phyloP scores from a whole-genome alignment of 2,113 vertebrate genomes.

The Bujurquina vittata region DNA sequence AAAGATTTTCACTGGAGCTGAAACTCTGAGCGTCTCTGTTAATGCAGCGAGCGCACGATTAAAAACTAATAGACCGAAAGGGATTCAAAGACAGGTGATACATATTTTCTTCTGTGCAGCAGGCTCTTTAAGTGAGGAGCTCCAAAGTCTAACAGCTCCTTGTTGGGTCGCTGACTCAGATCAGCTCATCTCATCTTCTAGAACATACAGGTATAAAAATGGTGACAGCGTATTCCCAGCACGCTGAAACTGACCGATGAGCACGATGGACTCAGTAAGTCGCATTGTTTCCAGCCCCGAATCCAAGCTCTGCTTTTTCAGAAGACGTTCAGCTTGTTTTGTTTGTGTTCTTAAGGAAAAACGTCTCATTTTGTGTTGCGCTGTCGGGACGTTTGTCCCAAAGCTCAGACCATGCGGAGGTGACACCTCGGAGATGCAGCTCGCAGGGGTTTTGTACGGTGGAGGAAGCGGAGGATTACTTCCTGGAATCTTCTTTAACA shows the following conservation, averaged over 20 bases:
- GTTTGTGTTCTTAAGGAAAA: not conserved
- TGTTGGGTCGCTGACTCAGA: too few relatives aligned
- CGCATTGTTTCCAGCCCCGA: too few relatives aligned
- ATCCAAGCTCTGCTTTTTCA: not conserved
- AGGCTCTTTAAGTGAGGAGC: not conserved
- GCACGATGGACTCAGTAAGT: not conserved
- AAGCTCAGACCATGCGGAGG: too few relatives aligned
- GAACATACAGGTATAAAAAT: not conserved
- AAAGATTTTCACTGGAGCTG: too few relatives aligned
- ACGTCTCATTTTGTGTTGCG: not conserved
- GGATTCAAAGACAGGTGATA: too few relatives aligned
- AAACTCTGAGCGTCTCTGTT: too few relatives aligned
- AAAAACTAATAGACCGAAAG: too few relatives aligned
- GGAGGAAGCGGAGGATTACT: not conserved
- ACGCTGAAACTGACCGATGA: not conserved
- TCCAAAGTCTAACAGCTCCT: too few relatives aligned
- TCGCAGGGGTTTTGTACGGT: too few relatives aligned
- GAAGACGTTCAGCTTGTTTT: not conserved
- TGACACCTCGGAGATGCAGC: not conserved
- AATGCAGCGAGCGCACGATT: too few relatives aligned
- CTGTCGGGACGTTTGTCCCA: too few relatives aligned
- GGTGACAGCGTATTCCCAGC: not conserved
- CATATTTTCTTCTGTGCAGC: not conserved
- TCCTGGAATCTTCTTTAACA: not conserved
- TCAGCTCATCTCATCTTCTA: too few relatives aligned